Conservation (phyloP, 2,797 vertebrate species). For the Tapirus indicus region DNA sequence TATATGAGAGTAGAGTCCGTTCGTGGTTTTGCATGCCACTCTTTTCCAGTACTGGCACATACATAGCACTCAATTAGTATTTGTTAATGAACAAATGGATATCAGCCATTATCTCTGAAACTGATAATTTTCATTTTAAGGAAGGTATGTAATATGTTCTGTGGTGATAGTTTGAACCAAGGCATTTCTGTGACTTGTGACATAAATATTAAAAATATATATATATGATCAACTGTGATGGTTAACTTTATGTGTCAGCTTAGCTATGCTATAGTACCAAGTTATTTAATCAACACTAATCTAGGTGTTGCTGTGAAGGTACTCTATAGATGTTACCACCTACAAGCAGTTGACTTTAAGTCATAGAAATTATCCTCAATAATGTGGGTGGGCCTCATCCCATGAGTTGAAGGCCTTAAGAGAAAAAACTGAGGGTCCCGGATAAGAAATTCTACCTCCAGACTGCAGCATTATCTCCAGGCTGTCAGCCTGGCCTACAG, state of each 20-base stretch:
- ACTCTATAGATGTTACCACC: neutral
- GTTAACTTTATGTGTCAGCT: neutral
- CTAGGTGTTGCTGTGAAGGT: neutral
- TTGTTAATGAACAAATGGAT: neutral
- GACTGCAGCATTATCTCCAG: neutral
- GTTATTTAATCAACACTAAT: slow-evolving; percentile 15
- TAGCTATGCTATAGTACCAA: neutral
- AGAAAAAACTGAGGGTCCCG: neutral
- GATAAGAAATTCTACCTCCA: neutral
- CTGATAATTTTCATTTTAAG: neutral
- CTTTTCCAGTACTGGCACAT: neutral
- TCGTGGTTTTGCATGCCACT: neutral
- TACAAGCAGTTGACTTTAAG: neutral
- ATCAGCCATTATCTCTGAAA: neutral
- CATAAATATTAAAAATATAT: neutral
- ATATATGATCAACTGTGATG: neutral
- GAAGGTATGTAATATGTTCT: neutral
- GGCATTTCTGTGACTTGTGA: neutral
- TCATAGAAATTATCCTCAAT: neutral
- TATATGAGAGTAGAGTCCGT: neutral
- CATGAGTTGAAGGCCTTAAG: neutral
- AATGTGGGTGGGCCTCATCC: neutral
- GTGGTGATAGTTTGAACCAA: neutral
- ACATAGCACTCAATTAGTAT: neutral
- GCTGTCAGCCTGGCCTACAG: neutral